Evolutionary conservation across 2,113 vertebrate species (phyloP), one percentile per base, ranked within the genome.

Genomic region (Rafetus swinhoei): DNA sequence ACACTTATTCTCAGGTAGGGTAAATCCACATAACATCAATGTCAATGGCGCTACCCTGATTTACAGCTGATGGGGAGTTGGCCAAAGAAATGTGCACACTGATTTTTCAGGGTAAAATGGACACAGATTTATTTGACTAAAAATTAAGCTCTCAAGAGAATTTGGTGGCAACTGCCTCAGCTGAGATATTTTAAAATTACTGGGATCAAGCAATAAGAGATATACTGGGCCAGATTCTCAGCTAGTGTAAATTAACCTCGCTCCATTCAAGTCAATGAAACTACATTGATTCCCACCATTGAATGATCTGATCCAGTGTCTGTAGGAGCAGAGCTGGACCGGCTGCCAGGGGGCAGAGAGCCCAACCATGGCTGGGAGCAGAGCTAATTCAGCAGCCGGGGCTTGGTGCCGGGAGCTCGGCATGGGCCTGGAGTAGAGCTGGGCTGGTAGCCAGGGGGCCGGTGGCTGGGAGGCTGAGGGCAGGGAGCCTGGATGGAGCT

Each of bases 21-120:
- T 79, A 82, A 39, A 27, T 95, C 60, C 90, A 77, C 27, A 50
- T 80, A 77, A 83, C 89, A 72, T 87, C 92, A 94, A 76, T 32
- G 52, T 52, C 57, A 10, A 12, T 24, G 24, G 32, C 90, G 81
- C 45, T 72, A 16, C 77, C 81, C 22, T 76, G 50, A 65, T 76
- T 93, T 91, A 79, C 81, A 50, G 27, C 18, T 92, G 53, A 81
- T 89, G 84, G 79, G n/a, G 74, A 62, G 85, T 59, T 89, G 52
- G 79, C 3, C 32, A 85, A 60, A 45, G 55, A n/a, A 92, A 88
- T 52, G 56, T 50, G 84, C 54, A 89, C 82, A 27, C 29, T 19
- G 55, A 29, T 55, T 89, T 84, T 92, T 93, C 52, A 59, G 11
- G 11, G 72, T 24, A 93, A 77, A 88, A 88, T 54, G 55, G 45